A percentile compares a stretch with the other conserved stretches of the same genome.
Conservation (phyloP, 2,888 invertebrate species). For the Monochamus alternatus region DNA sequence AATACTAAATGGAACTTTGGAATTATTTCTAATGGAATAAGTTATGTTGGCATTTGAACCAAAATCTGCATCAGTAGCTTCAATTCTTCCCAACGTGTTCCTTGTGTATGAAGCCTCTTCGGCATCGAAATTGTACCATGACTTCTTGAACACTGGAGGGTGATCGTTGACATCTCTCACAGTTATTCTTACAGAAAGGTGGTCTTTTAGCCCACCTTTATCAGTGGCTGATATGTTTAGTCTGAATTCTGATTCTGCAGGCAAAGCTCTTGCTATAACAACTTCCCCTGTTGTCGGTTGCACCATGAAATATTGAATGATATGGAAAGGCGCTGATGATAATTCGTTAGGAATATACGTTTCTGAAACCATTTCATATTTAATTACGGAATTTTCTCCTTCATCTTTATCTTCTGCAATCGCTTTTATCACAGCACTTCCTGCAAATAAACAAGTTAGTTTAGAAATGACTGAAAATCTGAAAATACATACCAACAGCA, state of each 20-base stretch:
- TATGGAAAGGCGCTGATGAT: slow-evolving; percentile 71
- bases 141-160: slow-evolving; percentile 85
- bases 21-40: slow-evolving; percentile 76
- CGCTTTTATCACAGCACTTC: slow-evolving; percentile 76
- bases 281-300: slow-evolving; percentile 85
- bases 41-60: slow-evolving; percentile 86
- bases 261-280: slow-evolving; percentile 80
- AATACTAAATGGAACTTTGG: slow-evolving; percentile 79
- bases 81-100: slow-evolving; percentile 82
- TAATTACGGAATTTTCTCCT: slow-evolving; percentile 80
- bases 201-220: slow-evolving; percentile 82
- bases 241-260: slow-evolving; percentile 83
- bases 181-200: slow-evolving; percentile 80
- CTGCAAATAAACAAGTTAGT: slow-evolving; percentile 35
- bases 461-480: neutral
- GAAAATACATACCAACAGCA: slow-evolving; percentile 75
- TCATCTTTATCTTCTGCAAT: slow-evolving; percentile 83
- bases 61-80: slow-evolving; percentile 86
- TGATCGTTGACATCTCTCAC: slow-evolving; percentile 89
- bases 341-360: slow-evolving; percentile 76
- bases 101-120: slow-evolving; percentile 85
- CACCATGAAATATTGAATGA: slow-evolving; percentile 82
- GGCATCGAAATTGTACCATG: slow-evolving; percentile 88
- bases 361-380: slow-evolving; percentile 82
- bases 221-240: slow-evolving; percentile 86